Evolutionary conservation across 2,113 vertebrate genomes (phyloP).

Genomic region (Felis chaus): DNA sequence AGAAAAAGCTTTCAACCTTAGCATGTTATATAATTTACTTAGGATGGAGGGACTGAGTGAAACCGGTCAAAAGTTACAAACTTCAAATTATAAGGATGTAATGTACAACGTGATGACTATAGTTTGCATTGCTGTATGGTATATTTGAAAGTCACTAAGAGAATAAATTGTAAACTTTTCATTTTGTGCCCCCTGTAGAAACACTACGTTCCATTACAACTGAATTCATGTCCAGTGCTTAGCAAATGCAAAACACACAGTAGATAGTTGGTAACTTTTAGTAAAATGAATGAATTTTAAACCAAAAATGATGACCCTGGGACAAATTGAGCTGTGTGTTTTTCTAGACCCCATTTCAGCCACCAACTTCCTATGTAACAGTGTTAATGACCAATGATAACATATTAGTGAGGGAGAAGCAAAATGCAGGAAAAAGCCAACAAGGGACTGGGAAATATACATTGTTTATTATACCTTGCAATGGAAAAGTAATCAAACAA

Average conservation of each 20-base stretch:
- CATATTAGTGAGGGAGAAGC: neutral
- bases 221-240: neutral
- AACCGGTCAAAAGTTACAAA: neutral
- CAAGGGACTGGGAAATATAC: neutral
- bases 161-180: too few species aligned
- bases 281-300: neutral
- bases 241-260: neutral
- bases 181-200: neutral
- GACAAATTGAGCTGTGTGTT: neutral
- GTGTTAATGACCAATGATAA: neutral
- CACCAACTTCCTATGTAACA: neutral
- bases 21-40: neutral
- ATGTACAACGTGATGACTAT: accelerated
- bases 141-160: neutral
- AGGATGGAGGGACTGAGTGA: neutral
- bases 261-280: neutral
- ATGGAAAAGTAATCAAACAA: neutral
- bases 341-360: neutral
- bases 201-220: neutral
- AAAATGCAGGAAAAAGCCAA: neutral
- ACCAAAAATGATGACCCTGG: neutral
- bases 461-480: neutral
- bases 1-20: neutral
- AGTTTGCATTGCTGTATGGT: accelerated
- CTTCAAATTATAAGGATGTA: neutral